Evolutionary conservation across 2,888 invertebrate genomes (phyloP).

Genomic region (Eledona agricola): DNA sequence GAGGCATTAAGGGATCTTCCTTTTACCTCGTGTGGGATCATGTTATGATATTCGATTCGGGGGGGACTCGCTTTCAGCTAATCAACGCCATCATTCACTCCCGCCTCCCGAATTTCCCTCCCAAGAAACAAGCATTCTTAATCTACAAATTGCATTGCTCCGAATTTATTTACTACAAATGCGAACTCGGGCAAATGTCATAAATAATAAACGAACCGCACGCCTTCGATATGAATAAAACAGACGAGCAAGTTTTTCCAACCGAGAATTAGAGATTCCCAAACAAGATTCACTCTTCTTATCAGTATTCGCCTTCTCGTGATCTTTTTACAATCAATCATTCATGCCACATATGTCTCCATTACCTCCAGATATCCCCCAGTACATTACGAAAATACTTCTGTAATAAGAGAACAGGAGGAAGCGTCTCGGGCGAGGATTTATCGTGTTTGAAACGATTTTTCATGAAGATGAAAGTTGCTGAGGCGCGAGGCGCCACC

Average conservation of each 20-base stretch:
- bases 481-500: background rate
- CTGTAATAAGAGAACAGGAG: conserved; percentile 12
- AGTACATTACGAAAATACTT: conserved; percentile 17
- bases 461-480: conserved; percentile 4
- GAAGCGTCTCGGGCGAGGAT: conserved; percentile 4
- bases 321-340: conserved; percentile 13
- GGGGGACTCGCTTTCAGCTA: conserved; percentile 4
- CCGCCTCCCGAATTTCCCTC: conserved; percentile 16
- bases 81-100: conserved; percentile 9
- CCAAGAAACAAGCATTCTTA: conserved; percentile 2
- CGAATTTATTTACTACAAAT: no score
- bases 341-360: conserved; percentile 20
- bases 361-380: conserved; percentile 9
- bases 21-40: conserved; percentile 1
- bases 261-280: no score
- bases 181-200: no score
- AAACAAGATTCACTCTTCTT: background rate
- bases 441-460: conserved; percentile 8
- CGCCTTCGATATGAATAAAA: no score
- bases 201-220: no score
- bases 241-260: no score
- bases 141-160: no score
- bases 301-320: conserved; percentile 1
- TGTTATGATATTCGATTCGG: conserved; percentile 14
- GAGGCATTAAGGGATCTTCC: conserved; percentile 9